Evolutionary conservation across 2,797 vertebrate genomes (phyloP).

Genomic region (Chelidonichthys spinosus): DNA sequence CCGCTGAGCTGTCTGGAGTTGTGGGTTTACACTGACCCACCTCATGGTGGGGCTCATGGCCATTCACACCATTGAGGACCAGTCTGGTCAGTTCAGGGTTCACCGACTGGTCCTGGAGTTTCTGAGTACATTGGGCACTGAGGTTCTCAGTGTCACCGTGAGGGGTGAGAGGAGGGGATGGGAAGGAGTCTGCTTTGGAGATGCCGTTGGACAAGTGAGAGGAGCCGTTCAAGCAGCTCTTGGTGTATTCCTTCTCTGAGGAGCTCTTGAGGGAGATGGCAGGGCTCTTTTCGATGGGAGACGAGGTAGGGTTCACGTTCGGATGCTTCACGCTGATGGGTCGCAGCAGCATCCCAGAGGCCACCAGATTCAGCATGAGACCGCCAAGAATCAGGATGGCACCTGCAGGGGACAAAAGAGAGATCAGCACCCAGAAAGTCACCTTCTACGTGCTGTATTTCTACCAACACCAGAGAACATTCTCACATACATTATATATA

Average conservation of each 20-base stretch:
- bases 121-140: constrained; percentile 53
- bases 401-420: constrained; percentile 78
- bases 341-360: constrained; percentile 91
- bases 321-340: constrained; percentile 76
- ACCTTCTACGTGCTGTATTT: constrained; percentile 1
- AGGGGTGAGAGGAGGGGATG: constrained; percentile 48
- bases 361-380: constrained; percentile 91
- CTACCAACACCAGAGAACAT: not conserved
- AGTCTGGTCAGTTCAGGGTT: constrained; percentile 76
- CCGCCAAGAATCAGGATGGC: constrained; percentile 92
- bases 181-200: constrained; percentile 72
- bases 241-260: constrained; percentile 76
- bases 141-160: constrained; percentile 63
- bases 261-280: constrained; percentile 70
- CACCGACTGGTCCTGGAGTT: constrained; percentile 47
- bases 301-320: constrained; percentile 58
- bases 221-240: constrained; percentile 77
- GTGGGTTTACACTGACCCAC: constrained; percentile 57
- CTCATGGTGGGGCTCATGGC: constrained; percentile 62
- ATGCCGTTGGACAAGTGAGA: constrained; percentile 78
- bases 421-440: constrained; percentile 15
- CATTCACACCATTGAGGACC: constrained; percentile 71
- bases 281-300: constrained; percentile 71
- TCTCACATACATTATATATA: not conserved
- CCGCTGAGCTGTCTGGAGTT: constrained; percentile 57